Evolutionary conservation across 2,888 invertebrate species (phyloP).

Genomic region (Gymnosoma rotundatum): DNA sequence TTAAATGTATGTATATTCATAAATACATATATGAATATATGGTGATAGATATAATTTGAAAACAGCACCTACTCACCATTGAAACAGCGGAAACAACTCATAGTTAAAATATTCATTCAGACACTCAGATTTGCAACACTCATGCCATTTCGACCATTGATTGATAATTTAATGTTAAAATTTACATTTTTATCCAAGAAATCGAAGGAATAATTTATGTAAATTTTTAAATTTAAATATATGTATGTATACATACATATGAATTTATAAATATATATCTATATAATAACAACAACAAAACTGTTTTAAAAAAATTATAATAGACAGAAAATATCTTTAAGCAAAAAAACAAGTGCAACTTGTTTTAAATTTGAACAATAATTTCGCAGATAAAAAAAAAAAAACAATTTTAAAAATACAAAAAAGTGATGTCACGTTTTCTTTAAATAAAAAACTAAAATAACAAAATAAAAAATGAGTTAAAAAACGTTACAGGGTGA

Average conservation of each 20-base stretch:
- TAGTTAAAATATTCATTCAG: slow-evolving; percentile 55
- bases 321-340: slow-evolving; percentile 35
- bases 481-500: slow-evolving; percentile 1
- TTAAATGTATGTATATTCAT: not conserved
- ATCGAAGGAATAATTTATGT: slow-evolving; percentile 37
- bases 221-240: slow-evolving; percentile 23
- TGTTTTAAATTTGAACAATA: slow-evolving; percentile 42
- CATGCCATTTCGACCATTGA: not conserved
- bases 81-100: slow-evolving; percentile 39
- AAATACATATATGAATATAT: slow-evolving; percentile 22
- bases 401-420: slow-evolving; percentile 39
- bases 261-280: not conserved
- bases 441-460: slow-evolving; percentile 35
- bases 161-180: slow-evolving; percentile 6
- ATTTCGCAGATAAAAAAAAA: slow-evolving; percentile 28
- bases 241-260: not conserved
- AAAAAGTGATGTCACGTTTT: slow-evolving; percentile 65
- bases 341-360: slow-evolving; percentile 68
- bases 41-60: not conserved
- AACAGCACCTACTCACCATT: slow-evolving; percentile 58
- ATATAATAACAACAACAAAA: slow-evolving; percentile 28
- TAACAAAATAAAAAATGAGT: slow-evolving; percentile 31
- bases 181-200: slow-evolving; percentile 34
- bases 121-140: not conserved
- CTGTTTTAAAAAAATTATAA: slow-evolving; percentile 19